Base-by-base conservation (phyloP, 2,113 vertebrate species). In the Pelecanus crispus region DNA sequence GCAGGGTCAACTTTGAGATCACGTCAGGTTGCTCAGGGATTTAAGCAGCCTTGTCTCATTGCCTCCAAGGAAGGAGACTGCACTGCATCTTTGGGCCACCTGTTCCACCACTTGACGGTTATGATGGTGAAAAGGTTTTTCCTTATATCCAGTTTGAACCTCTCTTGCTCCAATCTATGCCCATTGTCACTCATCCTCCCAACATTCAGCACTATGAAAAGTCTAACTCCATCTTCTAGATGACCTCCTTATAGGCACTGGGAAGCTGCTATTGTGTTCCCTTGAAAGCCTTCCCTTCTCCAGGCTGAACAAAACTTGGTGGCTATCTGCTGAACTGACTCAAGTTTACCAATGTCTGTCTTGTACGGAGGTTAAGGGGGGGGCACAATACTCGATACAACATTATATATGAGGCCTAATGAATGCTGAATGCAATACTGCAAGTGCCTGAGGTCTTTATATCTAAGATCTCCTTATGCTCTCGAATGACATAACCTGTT, bases 31-130 rank as follows among this genome's bases (percentile, higher is more conserved):
- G 26, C 20, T 86, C 28, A 68, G 18, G 53, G 17, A 52, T 68
- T 91, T 94, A 66, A 26, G 14, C 42, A 45, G 11, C 42, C 53
- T 63, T 2, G 2, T 28, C 19, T 40, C 38, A 55, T 83, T 72
- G 31, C 2, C 26, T 62, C 31, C 20, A 44, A 73, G 63, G 24
- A 93, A 6, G 14, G 38, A 65, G 13, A 17, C 26, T 70, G 59
- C 7, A 4, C 29, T 65, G 16, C 29, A 52, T 24, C 26, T 79
- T 78, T 55, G 40, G 44, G 50, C 13, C 65, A 56, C 6, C n/a
- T 78, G 15, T 25, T 94, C 72, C 26, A 70, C 22, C 0, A 0
- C 19, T 52, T 68, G 47, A 44, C 21, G 4, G 0, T 79, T 66
- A 58, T 0, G 0, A 66, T 32, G 17, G 31, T 44, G 25, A 62